Percentiles rank a stretch among this genome's conserved stretches.
These are phyloP conservation scores for Pseudoips prasinana DNA, from an alignment of 2,888 invertebrate species.

Conservation along the genomic window DNA sequence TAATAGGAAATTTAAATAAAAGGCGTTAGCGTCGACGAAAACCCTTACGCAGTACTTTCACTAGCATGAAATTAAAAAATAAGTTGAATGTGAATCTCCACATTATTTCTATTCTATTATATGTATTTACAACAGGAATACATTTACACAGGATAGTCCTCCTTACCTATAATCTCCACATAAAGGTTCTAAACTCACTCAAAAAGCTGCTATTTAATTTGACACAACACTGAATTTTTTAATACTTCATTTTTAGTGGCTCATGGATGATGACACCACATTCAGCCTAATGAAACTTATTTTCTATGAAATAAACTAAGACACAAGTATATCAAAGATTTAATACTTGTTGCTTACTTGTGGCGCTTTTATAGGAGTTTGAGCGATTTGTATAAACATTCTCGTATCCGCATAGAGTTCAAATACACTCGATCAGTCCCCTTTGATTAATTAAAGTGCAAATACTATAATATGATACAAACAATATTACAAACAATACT, in stretches of 20 bases:
- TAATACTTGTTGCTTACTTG: conserved; percentile 30
- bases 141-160: too few species aligned
- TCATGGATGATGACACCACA: conserved; percentile 6
- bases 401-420: conserved; percentile 23
- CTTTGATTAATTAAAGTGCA: conserved; percentile 52
- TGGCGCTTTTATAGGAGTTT: conserved; percentile 20
- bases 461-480: conserved; percentile 68
- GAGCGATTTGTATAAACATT: conserved; percentile 22
- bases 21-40: too few species aligned
- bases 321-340: conserved; percentile 27
- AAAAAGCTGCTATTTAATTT: conserved; percentile 25
- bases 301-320: conserved; percentile 23
- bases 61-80: too few species aligned
- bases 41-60: too few species aligned
- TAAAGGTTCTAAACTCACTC: too few species aligned
- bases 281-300: conserved; percentile 14
- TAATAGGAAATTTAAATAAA: too few species aligned
- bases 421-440: conserved; percentile 45
- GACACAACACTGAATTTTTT: conserved; percentile 29
- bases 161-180: too few species aligned
- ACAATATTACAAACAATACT: conserved; percentile 68
- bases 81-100: too few species aligned
- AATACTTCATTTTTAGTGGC: conserved; percentile 20
- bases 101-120: too few species aligned
- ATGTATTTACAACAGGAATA: too few species aligned